Base-by-base conservation (phyloP, 2,113 vertebrate genomes). In the Brachyistius frenatus region DNA sequence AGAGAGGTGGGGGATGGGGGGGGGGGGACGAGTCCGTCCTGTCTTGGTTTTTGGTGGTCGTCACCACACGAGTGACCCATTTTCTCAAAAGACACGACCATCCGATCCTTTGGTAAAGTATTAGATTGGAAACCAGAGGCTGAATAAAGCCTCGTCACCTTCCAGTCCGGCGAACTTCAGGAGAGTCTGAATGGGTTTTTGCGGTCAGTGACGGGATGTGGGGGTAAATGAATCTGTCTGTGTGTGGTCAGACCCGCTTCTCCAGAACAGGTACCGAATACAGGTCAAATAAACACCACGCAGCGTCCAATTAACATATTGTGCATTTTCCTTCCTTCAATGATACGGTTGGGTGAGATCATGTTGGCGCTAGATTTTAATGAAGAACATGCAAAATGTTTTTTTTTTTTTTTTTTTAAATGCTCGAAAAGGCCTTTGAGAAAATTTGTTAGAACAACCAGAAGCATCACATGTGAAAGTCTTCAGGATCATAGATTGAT, bases 391-490 rank as follows among this genome's bases (percentile, higher is more conserved):
- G 23, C 23, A 23, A 23, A 23, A 23, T 23, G 23, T 23, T 23
- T 23, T 23, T 23, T 23, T 23, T 23, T 1, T n/a, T 8, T 47
- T 7, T n/a, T 73, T 64, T 46, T 13, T 36, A 67, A 68, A 62
- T 2, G 14, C 10, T 76, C 9, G 23, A 49, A 54, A 58, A n/a
- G 55, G 8, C 65, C n/a, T 41, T 37, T 62, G 74, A 23, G 54
- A 31, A 77, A 66, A 80, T 83, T 2, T 39, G 49, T 78, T 36
- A 31, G 15, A 70, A 30, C 46, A 33, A 68, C n/a, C 73, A 67
- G 63, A 83, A 23, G 23, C 23, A 23, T 23, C 23, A 23, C 23
- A 23, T 23, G 23, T 23, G 23, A 23, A 23, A 23, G 23, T 23
- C 23, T 23, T 23, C 23, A 23, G 23, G 23, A 23, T 23, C 23